Evolutionary conservation across 2,888 invertebrate genomes (phyloP), one percentile per base, ranked within the genome.

Genomic region (Ferdinandea cuprea): DNA sequence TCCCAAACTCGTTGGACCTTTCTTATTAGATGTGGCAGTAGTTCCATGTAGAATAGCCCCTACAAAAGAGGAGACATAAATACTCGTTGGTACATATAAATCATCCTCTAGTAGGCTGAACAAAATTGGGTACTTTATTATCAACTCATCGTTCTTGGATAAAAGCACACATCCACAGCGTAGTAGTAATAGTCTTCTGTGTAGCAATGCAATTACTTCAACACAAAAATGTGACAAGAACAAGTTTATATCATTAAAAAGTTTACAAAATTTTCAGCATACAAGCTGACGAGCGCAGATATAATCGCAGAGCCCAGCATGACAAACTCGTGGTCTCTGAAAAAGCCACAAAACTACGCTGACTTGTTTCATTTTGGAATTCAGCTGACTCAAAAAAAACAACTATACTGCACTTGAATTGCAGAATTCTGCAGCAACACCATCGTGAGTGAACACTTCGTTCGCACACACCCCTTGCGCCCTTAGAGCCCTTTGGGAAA

Each of bases 241-340:
- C 54, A 35, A 72, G 63, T 63, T 63, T 56, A 42, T 58, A 25
- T 66, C 58, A 66, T 65, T 59, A 65, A 73, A 73, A 73, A 73
- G 42, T 65, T 66, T 66, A 50, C 50, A 44, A 76, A 58, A 52
- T 59, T 42, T 76, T 66, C 44, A 17, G 68, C 54, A 59, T 50
- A 56, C 72, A 54, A 40, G 42, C 61, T 66, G 68, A 79, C 66
- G 48, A 52, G 42, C 52, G 58, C 56, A 72, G 63, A 77, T 83
- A 48, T 73, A 83, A 73, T 78, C 83, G 44, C 50, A 50, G 52
- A 68, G 61, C 42, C 77, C 59, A 54, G 48, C 59, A 83, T 59
- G 71, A 54, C 72, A 71, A 77, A 68, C 72, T 68, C 37, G 61
- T 72, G 63, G 66, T 66, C 46, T 32, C 35, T 19, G n/a, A 40